phyloP scores from a whole-genome alignment of 2,113 vertebrate species.

The Chlorocebus sabaeus region DNA sequence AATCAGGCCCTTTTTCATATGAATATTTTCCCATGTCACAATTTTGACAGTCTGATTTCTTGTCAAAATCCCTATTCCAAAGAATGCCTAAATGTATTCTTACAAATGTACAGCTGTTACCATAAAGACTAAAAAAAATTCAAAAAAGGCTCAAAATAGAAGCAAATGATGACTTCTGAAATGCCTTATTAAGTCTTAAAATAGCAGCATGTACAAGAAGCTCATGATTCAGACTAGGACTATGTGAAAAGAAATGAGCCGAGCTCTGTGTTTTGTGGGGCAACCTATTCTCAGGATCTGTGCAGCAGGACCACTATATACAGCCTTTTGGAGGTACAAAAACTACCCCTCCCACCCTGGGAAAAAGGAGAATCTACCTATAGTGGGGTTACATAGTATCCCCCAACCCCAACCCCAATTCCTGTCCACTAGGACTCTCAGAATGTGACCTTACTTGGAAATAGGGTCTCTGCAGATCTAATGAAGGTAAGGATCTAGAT shows the following conservation, averaged over 20 bases:
- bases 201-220: background rate
- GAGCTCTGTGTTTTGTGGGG: too few relatives aligned
- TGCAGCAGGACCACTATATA: background rate
- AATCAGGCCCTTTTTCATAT: background rate
- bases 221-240: background rate
- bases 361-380: background rate
- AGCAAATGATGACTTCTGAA: constrained; percentile 52
- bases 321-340: background rate
- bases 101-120: constrained; percentile 47
- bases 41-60: background rate
- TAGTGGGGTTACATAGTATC: background rate
- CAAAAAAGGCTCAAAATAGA: constrained; percentile 57
- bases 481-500: background rate
- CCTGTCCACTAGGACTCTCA: background rate
- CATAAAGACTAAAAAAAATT: constrained; percentile 48
- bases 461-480: background rate
- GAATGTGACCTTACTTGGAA: background rate
- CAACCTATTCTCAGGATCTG: background rate
- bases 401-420: background rate
- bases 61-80: constrained; percentile 33
- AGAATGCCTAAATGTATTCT: constrained; percentile 31
- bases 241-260: background rate
- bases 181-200: constrained; percentile 54
- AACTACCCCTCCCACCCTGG: background rate
- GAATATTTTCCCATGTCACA: background rate